A percentile compares a stretch with the other conserved stretches of the same genome.
phyloP scores from a whole-genome alignment of 2,888 invertebrate species.

The Cheilosia pagana region DNA sequence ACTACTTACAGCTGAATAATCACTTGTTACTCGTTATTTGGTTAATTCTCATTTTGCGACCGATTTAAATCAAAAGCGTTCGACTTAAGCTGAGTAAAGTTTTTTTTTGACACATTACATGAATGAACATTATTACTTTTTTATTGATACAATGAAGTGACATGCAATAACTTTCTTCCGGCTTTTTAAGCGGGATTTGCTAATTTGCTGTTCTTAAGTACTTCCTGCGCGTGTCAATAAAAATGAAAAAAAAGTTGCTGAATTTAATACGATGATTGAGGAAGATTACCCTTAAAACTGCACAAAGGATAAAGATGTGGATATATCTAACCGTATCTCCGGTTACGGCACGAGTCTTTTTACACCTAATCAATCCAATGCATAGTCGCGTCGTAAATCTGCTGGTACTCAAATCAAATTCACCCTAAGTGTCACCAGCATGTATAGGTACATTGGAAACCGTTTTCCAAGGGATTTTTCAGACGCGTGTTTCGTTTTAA shows the following conservation, averaged over 20 bases:
- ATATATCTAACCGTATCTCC: no score
- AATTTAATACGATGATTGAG: constrained; percentile 9
- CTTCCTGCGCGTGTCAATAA: constrained; percentile 25
- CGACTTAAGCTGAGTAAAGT: no score
- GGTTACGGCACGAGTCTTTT: neutral
- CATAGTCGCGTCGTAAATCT: constrained; percentile 39
- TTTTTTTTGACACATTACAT: no score
- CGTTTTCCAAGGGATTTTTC: neutral
- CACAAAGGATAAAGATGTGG: no score
- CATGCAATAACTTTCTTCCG: no score
- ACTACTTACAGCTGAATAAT: no score
- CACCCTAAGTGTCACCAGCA: constrained; percentile 1
- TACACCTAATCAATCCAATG: constrained; percentile 23
- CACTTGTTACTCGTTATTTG: no score
- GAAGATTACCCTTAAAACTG: neutral
- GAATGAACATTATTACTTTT: no score
- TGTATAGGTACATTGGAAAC: neutral
- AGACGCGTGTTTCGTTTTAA: constrained; percentile 24
- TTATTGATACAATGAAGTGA: no score
- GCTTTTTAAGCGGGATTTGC: no score
- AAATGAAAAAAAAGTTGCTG: constrained; percentile 1
- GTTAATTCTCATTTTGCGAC: no score
- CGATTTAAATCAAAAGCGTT: no score
- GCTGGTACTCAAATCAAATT: constrained; percentile 31
- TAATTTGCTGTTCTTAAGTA: neutral